These are phyloP conservation scores for Lithobates sylvaticus DNA, from an alignment of 2,797 vertebrate species.

Conservation along the genomic window DNA sequence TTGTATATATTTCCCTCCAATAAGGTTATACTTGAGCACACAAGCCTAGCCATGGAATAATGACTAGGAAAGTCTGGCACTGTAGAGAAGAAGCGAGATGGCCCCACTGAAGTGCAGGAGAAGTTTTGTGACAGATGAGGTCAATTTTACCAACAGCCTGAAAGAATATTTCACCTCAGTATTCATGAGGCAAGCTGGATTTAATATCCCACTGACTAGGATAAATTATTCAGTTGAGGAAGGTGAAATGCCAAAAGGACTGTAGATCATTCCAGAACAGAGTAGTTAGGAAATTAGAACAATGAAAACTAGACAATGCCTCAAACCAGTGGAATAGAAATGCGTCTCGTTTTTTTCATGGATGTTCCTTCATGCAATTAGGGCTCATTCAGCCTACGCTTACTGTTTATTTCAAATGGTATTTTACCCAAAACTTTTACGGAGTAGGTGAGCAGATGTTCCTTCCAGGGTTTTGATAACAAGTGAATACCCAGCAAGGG, in stretches of 20 bases:
- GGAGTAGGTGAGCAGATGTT: neutral
- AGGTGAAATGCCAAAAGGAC: conserved; percentile 68
- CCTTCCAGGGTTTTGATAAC: neutral
- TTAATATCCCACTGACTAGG: conserved; percentile 66
- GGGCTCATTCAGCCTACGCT: neutral
- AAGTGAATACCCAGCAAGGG: neutral
- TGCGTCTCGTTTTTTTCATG: conserved; percentile 1
- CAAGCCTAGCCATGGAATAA: conserved; percentile 39
- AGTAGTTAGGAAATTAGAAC: conserved; percentile 67
- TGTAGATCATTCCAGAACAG: conserved; percentile 64
- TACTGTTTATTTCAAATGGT: neutral
- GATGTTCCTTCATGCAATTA: conserved; percentile 17
- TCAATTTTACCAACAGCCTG: conserved; percentile 67
- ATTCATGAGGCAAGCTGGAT: conserved; percentile 67
- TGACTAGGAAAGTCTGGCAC: conserved; percentile 5
- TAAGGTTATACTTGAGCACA: conserved; percentile 28
- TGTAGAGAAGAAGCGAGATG: conserved; percentile 56
- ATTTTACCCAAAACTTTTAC: neutral
- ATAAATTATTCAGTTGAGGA: conserved; percentile 68
- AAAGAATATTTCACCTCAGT: conserved; percentile 65
- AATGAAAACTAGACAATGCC: conserved; percentile 65
- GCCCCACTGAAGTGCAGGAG: conserved; percentile 62
- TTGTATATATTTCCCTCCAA: conserved; percentile 28
- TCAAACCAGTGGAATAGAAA: conserved; percentile 60
- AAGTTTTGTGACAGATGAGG: conserved; percentile 66